phyloP scores from a whole-genome alignment of 2,888 invertebrate species.

The Euplagia quadripunctaria region DNA sequence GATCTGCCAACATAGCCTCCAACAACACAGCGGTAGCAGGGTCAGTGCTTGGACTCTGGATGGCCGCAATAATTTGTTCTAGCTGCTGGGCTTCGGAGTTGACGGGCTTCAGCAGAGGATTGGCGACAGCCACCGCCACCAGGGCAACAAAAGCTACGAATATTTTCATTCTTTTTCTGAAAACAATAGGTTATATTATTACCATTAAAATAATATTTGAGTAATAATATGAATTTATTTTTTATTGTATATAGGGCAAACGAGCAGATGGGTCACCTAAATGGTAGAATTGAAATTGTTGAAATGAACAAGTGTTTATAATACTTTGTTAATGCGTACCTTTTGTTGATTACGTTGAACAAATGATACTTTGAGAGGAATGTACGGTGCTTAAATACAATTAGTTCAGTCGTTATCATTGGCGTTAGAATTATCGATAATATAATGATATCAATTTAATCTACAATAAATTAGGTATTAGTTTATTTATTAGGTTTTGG shows the following conservation, averaged over 20 bases:
- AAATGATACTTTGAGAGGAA: too few species aligned
- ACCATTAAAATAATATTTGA: too few species aligned
- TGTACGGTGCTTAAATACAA: background rate
- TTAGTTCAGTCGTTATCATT: background rate
- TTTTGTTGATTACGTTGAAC: too few species aligned
- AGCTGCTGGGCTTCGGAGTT: constrained; percentile 19
- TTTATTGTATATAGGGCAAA: too few species aligned
- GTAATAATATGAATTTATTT: too few species aligned
- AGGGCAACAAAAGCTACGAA: constrained; percentile 62
- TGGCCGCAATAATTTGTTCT: constrained; percentile 64
- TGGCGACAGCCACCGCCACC: constrained; percentile 57
- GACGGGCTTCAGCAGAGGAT: constrained; percentile 41
- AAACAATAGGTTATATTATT: background rate
- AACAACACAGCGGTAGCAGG: constrained; percentile 65
- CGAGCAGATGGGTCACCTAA: too few species aligned
- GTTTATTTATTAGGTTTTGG: too few species aligned
- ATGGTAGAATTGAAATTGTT: too few species aligned
- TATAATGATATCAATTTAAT: background rate
- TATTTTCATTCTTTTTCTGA: constrained; percentile 61
- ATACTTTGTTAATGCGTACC: too few species aligned
- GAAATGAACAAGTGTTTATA: too few species aligned
- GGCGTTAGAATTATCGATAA: background rate
- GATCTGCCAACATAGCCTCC: constrained; percentile 57
- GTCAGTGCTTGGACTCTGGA: constrained; percentile 69
- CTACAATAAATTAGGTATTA: background rate